A percentile compares a stretch with the other conserved stretches of the same genome.
Conservation (phyloP, 1,140 invertebrate species). For the Drosophila novamexicana region DNA sequence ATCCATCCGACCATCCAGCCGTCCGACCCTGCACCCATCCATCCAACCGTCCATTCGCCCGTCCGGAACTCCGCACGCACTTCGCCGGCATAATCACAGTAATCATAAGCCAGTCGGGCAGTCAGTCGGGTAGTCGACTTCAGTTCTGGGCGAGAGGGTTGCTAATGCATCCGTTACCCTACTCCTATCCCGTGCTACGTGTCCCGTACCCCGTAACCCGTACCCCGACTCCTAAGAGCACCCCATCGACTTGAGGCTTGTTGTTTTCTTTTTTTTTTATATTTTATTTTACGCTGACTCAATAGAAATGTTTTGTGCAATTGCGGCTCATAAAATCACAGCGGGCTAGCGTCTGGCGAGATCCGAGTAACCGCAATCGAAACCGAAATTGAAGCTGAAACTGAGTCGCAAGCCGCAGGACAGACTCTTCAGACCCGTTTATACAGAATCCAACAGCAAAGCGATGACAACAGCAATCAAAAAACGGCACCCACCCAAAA, state of each 20-base stretch:
- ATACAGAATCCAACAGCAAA: conserved; percentile 21
- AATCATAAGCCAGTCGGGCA: conserved; percentile 62
- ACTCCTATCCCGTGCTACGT: background rate
- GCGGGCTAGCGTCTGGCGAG: conserved; percentile 69
- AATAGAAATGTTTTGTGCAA: conserved; percentile 76
- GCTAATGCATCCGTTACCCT: conserved; percentile 12
- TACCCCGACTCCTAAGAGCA: conserved; percentile 3
- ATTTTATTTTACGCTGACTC: conserved; percentile 71
- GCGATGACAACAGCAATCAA: conserved; percentile 75
- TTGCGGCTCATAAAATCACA: conserved; percentile 82
- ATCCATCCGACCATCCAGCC: conserved; percentile 45
- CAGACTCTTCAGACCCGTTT: conserved; percentile 1
- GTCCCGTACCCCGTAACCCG: background rate
- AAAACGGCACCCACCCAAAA: conserved; percentile 33
- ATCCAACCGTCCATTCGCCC: background rate
- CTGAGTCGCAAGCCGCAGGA: background rate
- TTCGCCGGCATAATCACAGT: conserved; percentile 71
- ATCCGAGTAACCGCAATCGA: conserved; percentile 27
- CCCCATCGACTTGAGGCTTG: conserved; percentile 46
- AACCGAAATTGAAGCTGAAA: conserved; percentile 11
- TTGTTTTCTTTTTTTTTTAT: conserved; percentile 9
- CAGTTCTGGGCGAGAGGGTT: conserved; percentile 10
- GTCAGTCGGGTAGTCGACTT: background rate
- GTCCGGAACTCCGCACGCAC: conserved; percentile 42
- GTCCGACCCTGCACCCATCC: background rate